Evolutionary conservation across 2,888 invertebrate species (phyloP), one percentile per base, ranked within the genome.

Genomic region (Callinectes sapidus): DNA sequence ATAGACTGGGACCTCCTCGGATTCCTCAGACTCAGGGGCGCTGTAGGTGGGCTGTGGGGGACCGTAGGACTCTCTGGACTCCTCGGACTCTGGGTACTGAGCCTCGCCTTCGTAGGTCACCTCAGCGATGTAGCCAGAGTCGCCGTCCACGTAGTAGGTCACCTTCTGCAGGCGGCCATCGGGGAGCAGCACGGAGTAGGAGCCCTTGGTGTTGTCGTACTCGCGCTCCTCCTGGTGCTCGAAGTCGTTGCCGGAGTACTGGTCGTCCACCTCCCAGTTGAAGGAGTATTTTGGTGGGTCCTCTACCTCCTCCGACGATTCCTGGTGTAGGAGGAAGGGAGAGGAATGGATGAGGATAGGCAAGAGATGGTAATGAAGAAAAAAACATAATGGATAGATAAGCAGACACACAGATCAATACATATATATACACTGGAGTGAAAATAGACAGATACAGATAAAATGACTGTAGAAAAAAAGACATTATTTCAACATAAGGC

Each of bases 271-370:
- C 16, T 54, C 87, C 90, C 90, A 92, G 77, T 92, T 54, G 86
- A 90, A 92, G 87, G 85, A 39, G 81, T 92, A 92, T 77, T 87
- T 89, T 2, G 92, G 86, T 97, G 97, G 92, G 97, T 96, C 87
- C 54, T 55, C 85, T 14, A 14, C 55, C 1, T 54, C 89, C 54
- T 92, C 91, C 14, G 39, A 35, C 3, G 92, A 92, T 10, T 92
- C 85, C 61, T 92, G 48, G 32, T n/a, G 28, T 3, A 0, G 28
- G 71, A n/a, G 71, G 6, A 71, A 28, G 28, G 71, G 28, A 28
- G 28, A 28, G 55, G 42, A 13, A 8, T 2, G n/a, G 28, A 48
- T 35, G 39, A 35, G 87, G 42, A 16, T 8, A 13, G 14, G 0
- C 14, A 18, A 5, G 48, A 18, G 5, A n/a, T 8, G 10, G 8